phyloP scores from a whole-genome alignment of 2,888 invertebrate species.

The Dynastes grantii region DNA sequence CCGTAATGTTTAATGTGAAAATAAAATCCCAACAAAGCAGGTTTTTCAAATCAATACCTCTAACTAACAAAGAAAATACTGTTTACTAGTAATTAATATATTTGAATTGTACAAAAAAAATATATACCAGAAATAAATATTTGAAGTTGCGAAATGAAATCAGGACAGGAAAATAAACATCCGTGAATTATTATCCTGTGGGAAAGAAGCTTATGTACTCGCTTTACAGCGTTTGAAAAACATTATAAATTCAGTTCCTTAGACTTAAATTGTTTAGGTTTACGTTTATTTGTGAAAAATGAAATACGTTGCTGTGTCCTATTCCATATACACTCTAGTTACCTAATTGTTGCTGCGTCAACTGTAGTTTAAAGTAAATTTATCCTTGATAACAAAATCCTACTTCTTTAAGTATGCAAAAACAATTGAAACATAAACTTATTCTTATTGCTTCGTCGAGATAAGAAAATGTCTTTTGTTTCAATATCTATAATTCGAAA shows the following conservation, averaged over 20 bases:
- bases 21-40: no score
- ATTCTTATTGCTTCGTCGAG: no score
- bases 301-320: no score
- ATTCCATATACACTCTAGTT: no score
- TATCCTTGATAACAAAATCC: no score
- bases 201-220: conserved; percentile 22
- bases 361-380: no score
- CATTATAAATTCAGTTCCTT: conserved; percentile 29
- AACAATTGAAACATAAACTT: neutral
- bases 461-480: neutral
- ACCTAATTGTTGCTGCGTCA: no score
- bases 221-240: conserved; percentile 15
- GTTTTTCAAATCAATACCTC: no score
- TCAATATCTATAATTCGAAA: neutral
- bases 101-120: neutral
- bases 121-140: neutral
- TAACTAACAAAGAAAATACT: neutral
- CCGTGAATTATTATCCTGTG: conserved; percentile 36
- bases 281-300: neutral
- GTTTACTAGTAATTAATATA: neutral
- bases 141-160: conserved; percentile 11
- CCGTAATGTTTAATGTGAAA: no score
- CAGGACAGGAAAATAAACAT: conserved; percentile 23
- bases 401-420: neutral
- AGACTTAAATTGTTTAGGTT: neutral